Percentiles rank a stretch among this genome's conserved stretches.
Conservation (phyloP, 2,113 vertebrate genomes). For the Zootoca vivipara region DNA sequence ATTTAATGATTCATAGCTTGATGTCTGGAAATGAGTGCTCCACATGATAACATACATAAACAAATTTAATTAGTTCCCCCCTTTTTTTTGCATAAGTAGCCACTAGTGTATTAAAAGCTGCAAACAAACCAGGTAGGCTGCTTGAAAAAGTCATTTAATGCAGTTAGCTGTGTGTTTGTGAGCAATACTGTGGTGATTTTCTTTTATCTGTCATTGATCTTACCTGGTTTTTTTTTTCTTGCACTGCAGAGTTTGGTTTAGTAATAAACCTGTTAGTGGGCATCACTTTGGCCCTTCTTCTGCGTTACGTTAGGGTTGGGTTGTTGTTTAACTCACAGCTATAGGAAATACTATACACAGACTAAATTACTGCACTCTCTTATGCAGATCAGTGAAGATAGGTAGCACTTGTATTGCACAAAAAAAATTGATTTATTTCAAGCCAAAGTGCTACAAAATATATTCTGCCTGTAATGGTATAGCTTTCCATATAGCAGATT, state of each 20-base stretch:
- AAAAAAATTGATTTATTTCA: not conserved
- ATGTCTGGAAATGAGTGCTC: slow-evolving; percentile 90
- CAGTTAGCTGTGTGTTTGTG: slow-evolving; percentile 35
- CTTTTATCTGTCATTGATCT: slow-evolving; percentile 48
- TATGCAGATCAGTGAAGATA: not conserved
- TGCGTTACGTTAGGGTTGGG: not conserved
- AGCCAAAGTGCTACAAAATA: not conserved
- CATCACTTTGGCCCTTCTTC: not conserved
- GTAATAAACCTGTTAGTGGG: not conserved
- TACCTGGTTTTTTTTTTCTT: slow-evolving; percentile 8
- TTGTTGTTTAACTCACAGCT: not conserved
- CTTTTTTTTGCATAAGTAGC: slow-evolving; percentile 74
- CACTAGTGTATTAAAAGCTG: slow-evolving; percentile 72
- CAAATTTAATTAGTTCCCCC: slow-evolving; percentile 91
- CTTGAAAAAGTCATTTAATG: slow-evolving; percentile 61
- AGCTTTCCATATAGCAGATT: not conserved
- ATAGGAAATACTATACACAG: not conserved
- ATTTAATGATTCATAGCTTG: slow-evolving; percentile 95
- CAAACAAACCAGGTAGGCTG: slow-evolving; percentile 69
- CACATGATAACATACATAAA: slow-evolving; percentile 94
- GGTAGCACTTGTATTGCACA: not conserved
- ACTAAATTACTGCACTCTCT: not conserved
- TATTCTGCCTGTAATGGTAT: not conserved
- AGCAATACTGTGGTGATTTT: not conserved
- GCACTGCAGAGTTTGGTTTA: not conserved